Conservation (phyloP, 1,140 invertebrate species). For the Caenorhabditis inopinata region DNA sequence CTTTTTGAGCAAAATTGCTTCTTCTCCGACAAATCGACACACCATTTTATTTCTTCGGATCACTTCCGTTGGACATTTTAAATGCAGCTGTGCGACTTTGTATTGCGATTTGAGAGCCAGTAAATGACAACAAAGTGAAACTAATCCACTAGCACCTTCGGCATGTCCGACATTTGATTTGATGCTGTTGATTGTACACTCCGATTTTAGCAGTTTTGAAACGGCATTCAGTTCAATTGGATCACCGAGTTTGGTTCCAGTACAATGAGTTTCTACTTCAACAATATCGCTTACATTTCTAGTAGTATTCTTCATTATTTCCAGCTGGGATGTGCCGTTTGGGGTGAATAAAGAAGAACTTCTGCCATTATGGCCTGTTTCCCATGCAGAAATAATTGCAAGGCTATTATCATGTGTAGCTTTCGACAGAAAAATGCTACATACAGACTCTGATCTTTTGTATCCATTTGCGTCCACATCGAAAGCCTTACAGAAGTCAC, state of each 20-base stretch:
- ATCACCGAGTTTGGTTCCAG: slow-evolving; percentile 85
- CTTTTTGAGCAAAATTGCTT: slow-evolving; percentile 22
- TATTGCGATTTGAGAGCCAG: slow-evolving; percentile 38
- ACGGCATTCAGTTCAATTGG: slow-evolving; percentile 91
- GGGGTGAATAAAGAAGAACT: slow-evolving; percentile 79
- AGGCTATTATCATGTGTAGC: slow-evolving; percentile 69
- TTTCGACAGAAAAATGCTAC: slow-evolving; percentile 77
- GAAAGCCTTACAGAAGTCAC: slow-evolving; percentile 86
- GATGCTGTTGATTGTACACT: slow-evolving; percentile 27
- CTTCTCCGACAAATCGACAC: slow-evolving; percentile 35
- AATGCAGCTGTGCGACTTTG: slow-evolving; percentile 47
- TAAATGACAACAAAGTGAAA: slow-evolving; percentile 43
- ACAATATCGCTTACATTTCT: slow-evolving; percentile 76
- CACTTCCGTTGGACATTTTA: slow-evolving; percentile 48
- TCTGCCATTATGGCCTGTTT: slow-evolving; percentile 48
- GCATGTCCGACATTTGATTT: slow-evolving; percentile 53
- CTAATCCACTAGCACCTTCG: slow-evolving; percentile 55
- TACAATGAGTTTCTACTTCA: slow-evolving; percentile 91
- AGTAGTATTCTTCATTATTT: slow-evolving; percentile 79
- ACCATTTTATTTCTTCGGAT: slow-evolving; percentile 23
- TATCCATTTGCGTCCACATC: slow-evolving; percentile 84
- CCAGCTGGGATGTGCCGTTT: slow-evolving; percentile 79
- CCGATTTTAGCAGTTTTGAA: slow-evolving; percentile 8
- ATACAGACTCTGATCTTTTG: slow-evolving; percentile 82
- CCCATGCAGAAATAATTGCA: slow-evolving; percentile 73